Evolutionary conservation across 35 echinoderm and acorn worm species (phyloP).

Genomic region (Heliocidaris erythrogramma): DNA sequence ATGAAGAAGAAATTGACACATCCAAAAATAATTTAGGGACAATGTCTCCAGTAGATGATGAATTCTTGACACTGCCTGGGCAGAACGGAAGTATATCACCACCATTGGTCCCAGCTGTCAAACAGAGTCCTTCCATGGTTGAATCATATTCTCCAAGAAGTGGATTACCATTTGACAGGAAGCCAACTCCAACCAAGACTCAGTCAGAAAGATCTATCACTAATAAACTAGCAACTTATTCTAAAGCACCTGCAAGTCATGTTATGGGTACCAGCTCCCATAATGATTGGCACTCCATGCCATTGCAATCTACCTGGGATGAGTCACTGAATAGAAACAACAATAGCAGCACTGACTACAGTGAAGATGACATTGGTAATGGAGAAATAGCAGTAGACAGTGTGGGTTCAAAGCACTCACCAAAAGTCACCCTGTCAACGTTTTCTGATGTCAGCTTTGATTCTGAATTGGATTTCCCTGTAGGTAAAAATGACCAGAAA

Average conservation of each 20-base stretch:
- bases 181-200: background rate
- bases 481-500: background rate
- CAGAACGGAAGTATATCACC: background rate
- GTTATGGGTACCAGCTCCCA: background rate
- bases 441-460: constrained; percentile 96
- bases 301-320: constrained; percentile 23
- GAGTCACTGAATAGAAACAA: background rate
- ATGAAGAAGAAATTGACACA: background rate
- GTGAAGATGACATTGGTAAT: constrained; percentile 34
- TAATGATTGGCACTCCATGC: constrained; percentile 45
- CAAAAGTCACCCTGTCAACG: constrained; percentile 42
- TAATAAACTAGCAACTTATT: background rate
- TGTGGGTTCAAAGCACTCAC: background rate
- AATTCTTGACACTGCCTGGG: background rate
- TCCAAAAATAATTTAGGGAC: background rate
- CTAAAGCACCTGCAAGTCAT: background rate
- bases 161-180: background rate
- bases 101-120: background rate
- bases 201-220: background rate
- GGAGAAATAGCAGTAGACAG: background rate
- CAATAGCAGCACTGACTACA: constrained; percentile 1
- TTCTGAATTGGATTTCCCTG: constrained; percentile 56
- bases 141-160: background rate
- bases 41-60: constrained; percentile 13
- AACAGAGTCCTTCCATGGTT: background rate